phyloP scores from a whole-genome alignment of 2,797 vertebrate genomes.

The Threskiornis aethiopicus region DNA sequence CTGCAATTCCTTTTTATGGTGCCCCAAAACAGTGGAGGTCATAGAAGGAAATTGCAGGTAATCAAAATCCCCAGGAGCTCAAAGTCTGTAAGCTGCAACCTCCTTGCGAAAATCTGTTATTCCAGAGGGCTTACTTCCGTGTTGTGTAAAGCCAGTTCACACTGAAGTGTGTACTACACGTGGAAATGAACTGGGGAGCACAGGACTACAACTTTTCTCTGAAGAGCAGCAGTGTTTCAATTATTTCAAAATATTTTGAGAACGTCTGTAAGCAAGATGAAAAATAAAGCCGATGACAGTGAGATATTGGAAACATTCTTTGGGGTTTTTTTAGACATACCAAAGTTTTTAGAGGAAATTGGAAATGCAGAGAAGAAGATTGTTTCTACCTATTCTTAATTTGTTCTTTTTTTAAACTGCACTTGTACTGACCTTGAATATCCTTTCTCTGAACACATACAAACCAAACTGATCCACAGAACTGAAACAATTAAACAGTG shows the following conservation, averaged over 20 bases:
- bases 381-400: not conserved
- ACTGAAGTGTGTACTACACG: not conserved
- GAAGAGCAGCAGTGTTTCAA: not conserved
- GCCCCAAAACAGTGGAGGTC: not conserved
- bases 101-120: not conserved
- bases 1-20: not conserved
- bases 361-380: not conserved
- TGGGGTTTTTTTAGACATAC: not conserved
- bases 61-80: not conserved
- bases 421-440: not conserved
- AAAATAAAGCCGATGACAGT: not conserved
- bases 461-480: not conserved
- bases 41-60: not conserved
- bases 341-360: not conserved
- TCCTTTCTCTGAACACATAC: not conserved
- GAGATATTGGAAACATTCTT: not conserved
- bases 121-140: not conserved
- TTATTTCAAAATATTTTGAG: constrained; percentile 4
- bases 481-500: not conserved
- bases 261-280: constrained; percentile 1
- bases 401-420: not conserved
- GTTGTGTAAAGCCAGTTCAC: not conserved
- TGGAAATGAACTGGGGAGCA: not conserved
- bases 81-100: not conserved
- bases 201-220: not conserved